Conservation (phyloP, 2,797 vertebrate species). For the Silurus lanzhouensis region DNA sequence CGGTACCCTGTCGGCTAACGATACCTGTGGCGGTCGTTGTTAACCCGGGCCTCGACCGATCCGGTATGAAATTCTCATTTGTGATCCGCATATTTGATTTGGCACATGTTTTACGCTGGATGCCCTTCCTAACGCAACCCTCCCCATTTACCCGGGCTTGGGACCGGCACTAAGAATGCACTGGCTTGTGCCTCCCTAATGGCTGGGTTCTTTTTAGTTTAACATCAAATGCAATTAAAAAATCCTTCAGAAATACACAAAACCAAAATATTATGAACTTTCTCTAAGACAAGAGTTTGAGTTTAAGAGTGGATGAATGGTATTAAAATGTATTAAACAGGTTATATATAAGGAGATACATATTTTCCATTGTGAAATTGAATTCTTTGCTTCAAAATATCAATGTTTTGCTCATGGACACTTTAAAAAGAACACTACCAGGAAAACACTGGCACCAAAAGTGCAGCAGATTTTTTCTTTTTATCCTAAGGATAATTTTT, state of each 20-base stretch:
- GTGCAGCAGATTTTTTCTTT: no score
- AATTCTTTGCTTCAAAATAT: background rate
- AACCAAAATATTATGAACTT: background rate
- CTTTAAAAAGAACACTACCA: background rate
- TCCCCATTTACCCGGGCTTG: no score
- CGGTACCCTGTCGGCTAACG: no score
- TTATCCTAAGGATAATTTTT: background rate
- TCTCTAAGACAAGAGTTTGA: background rate
- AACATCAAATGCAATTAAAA: background rate
- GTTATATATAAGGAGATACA: background rate
- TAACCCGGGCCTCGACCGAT: no score
- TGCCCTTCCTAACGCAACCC: no score
- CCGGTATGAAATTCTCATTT: no score
- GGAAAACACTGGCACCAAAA: background rate
- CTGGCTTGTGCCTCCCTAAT: no score
- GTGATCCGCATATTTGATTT: no score
- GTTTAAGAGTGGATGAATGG: background rate
- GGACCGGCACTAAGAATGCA: no score
- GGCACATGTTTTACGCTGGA: no score
- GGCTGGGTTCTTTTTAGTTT: constrained; percentile 1
- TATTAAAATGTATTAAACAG: background rate
- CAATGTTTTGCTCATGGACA: background rate
- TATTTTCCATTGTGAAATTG: background rate
- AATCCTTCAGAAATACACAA: background rate
- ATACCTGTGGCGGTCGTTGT: no score